Evolutionary conservation across 2,888 invertebrate species (phyloP).

Genomic region (Nymphalis polychloros): DNA sequence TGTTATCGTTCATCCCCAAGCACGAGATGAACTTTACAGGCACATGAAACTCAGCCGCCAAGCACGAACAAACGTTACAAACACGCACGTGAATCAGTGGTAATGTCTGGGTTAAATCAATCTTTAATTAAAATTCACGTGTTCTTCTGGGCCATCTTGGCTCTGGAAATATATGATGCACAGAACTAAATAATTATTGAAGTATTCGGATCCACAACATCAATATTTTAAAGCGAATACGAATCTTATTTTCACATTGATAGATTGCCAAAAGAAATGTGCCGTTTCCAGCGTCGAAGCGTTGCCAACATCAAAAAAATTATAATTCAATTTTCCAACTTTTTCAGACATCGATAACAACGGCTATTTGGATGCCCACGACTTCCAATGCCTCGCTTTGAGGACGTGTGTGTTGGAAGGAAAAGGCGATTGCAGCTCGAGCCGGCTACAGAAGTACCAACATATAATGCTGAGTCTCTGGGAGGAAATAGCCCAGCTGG

Average conservation of each 20-base stretch:
- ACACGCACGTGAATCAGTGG: no score
- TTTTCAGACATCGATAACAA: slow-evolving; percentile 91
- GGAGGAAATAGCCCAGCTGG: slow-evolving; percentile 92
- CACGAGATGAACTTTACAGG: no score
- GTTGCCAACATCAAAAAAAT: slow-evolving; percentile 1
- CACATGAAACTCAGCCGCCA: no score
- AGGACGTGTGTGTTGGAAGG: slow-evolving; percentile 91
- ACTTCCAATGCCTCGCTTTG: slow-evolving; percentile 91
- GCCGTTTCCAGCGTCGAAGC: neutral
- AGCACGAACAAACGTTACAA: no score
- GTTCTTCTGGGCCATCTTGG: neutral
- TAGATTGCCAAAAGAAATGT: slow-evolving; percentile 3
- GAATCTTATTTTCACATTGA: neutral
- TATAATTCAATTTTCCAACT: neutral
- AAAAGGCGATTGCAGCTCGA: slow-evolving; percentile 89
- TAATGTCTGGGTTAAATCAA: neutral
- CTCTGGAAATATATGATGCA: neutral
- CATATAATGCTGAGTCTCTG: slow-evolving; percentile 91
- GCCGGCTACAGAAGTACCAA: slow-evolving; percentile 88
- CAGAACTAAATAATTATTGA: neutral
- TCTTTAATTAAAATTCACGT: neutral
- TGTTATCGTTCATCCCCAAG: no score
- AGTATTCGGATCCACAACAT: neutral
- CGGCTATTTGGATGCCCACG: slow-evolving; percentile 90
- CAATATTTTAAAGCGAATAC: neutral